Evolutionary conservation across 2,113 vertebrate genomes (phyloP), one percentile per base, ranked within the genome.

Genomic region (Antigone vipio): DNA sequence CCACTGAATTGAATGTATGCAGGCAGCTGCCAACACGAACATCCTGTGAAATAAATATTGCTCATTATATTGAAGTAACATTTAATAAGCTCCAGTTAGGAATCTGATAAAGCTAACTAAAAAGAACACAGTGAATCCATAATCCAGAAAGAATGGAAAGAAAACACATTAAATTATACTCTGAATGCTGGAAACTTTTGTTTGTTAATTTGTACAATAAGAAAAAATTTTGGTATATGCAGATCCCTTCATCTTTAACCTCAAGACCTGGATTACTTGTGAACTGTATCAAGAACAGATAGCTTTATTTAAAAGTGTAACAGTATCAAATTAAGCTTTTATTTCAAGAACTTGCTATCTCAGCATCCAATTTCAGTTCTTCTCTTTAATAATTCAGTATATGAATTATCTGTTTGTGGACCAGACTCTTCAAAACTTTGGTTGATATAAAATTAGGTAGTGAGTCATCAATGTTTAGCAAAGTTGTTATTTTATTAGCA

Each of bases 21-120:
- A 85, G 45, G 85, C 78, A 92, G 87, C 71, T 91, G 95, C 75
- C 82, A 94, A 72, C 50, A 69, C 4, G 62, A 97, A 89, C 81
- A 88, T 53, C 91, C 92, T 71, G 85, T 67, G 67, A 92, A 89
- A 95, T 69, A 95, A 93, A 92, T 88, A 88, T 21, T 84, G 53
- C 44, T 95, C 74, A 71, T 93, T 91, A 87, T 56, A 87, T 6
- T 88, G 72, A 91, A 91, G 71, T 59, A 92, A 89, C 64, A 42
- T 85, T 82, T 94, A 89, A 88, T 76, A 88, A 89, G 47, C 34
- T 68, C 59, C 44, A 66, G 34, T 78, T 82, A 92, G 52, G 84
- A 89, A 84, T 64, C 72, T 67, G 63, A 92, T 63, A 92, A 85
- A 86, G 38, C 47, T 93, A 92, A 85, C 74, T 68, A 60, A 85